Evolutionary conservation across 2,888 invertebrate genomes (phyloP).

Genomic region (Rotaria magnacalcarata): DNA sequence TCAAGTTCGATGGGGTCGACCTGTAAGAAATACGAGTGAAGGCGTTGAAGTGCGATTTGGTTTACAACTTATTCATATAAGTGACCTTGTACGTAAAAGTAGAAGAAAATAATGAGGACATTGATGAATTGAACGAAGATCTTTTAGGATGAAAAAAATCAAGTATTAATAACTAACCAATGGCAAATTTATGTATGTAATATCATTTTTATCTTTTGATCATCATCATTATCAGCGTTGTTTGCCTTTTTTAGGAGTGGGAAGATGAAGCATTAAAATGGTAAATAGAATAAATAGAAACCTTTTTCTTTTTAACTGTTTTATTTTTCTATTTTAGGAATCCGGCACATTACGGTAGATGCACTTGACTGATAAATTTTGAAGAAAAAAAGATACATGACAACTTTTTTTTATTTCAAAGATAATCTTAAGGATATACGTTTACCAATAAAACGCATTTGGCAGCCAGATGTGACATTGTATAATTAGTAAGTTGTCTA

Average conservation of each 20-base stretch:
- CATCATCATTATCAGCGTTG: not conserved
- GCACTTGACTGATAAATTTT: not conserved
- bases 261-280: constrained; percentile 19
- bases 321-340: not conserved
- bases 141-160: constrained; percentile 46
- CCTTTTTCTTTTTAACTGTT: not conserved
- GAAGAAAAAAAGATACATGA: not conserved
- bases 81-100: constrained; percentile 34
- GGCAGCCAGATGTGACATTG: constrained; percentile 41
- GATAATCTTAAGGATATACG: constrained; percentile 40
- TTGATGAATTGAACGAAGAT: not conserved
- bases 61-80: constrained; percentile 42
- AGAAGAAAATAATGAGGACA: no score
- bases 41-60: constrained; percentile 44
- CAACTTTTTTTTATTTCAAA: not conserved
- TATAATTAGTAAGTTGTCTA: not conserved
- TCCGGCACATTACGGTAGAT: constrained; percentile 40
- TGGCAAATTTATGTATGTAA: constrained; percentile 43
- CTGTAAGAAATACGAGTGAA: constrained; percentile 42
- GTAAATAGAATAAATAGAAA: not conserved
- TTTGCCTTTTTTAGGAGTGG: not conserved
- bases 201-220: not conserved
- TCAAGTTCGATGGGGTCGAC: constrained; percentile 45
- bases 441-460: constrained; percentile 41
- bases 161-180: constrained; percentile 46